Base-by-base conservation (phyloP, 2,113 vertebrate genomes). In the Ammodytes dubius region DNA sequence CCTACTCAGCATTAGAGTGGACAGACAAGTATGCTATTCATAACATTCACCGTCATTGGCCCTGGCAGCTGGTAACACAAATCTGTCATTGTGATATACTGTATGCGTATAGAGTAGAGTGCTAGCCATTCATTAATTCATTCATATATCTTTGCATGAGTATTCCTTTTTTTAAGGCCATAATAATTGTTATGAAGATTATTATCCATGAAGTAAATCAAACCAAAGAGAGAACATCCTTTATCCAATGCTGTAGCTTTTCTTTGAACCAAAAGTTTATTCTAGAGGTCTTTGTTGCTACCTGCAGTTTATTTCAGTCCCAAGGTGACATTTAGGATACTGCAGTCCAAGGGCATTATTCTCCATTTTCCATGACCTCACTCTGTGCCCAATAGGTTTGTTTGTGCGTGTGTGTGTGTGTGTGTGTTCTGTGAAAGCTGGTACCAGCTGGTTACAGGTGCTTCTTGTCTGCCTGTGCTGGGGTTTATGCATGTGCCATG, bases 381-480 rank as follows among this genome's bases (percentile, higher is more conserved):
- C 4, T 52, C 37, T 63, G 35, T 46, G 37, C 17, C 7, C 68
- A 59, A 57, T 60, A 52, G 64, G 45, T 46, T 7, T 46, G 45
- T 46, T 1, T 46, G 49, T 15, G 49, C 14, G 35, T 13, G 61
- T 70, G 66, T 58, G 13, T 14, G 57, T 46, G 40, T 54, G 50
- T 52, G 64, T 70, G 72, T 72, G n/a, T 13, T 9, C 66, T 59
- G 46, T 76, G 47, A 43, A 19, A 77, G 14, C 90, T 64, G 37
- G 89, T 67, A 35, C 46, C 58, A 77, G 77, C 89, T 81, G 87
- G 87, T 67, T 90, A 15, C 53, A 74, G 83, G 77, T 79, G 85
- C 52, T 69, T 75, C 70, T 42, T 43, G 73, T 83, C 60, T 57
- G 59, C 0, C 1, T 71, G 27, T 47, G 46, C 61, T n/a, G 46